Evolutionary conservation across 2,113 vertebrate genomes (phyloP), one percentile per base, ranked within the genome.

Genomic region (Urocynchramus pylzowi): DNA sequence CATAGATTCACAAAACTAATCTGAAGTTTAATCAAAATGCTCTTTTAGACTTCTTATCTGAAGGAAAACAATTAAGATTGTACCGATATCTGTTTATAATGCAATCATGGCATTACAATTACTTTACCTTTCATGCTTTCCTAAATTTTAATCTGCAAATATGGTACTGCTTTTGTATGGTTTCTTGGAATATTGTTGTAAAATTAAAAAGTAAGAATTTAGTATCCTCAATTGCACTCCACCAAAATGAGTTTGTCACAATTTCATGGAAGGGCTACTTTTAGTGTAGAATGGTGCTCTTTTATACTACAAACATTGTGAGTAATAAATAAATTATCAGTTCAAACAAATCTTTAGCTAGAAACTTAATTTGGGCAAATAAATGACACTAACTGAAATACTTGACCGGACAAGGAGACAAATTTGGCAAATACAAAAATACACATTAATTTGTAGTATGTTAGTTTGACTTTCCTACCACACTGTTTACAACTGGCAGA

Each of bases 401-500:
- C 79, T 86, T 88, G 86, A 96, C 94, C 19, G 41, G 91, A 96
- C 3, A 7, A 86, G 78, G 87, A 92, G 92, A 94, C 91, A 95
- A 93, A 77, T 93, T 81, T 97, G 97, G 95, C 96, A 98, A 97
- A 97, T 74, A 94, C 8, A 96, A 96, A 95, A 97, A 54, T 59
- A 91, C 96, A 91, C 92, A 82, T 96, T 96, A 94, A 97, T 94
- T 97, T 95, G 97, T 95, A 97, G 89, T 82, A 95, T 47, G 74
- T 92, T 97, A 97, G 96, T 84, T 70, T 95, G 92, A 97, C 93
- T 97, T 97, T 97, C 97, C 97, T 97, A 97, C 97, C 87, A 93
- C 84, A 96, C 92, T 96, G 94, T 97, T 98, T 97, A 97, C 93
- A 97, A 93, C 92, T 98, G 97, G 98, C 97, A 97, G 59, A 89